Evolutionary conservation across 2,888 invertebrate genomes (phyloP).

Genomic region (Melikaiella ostensackeni): DNA sequence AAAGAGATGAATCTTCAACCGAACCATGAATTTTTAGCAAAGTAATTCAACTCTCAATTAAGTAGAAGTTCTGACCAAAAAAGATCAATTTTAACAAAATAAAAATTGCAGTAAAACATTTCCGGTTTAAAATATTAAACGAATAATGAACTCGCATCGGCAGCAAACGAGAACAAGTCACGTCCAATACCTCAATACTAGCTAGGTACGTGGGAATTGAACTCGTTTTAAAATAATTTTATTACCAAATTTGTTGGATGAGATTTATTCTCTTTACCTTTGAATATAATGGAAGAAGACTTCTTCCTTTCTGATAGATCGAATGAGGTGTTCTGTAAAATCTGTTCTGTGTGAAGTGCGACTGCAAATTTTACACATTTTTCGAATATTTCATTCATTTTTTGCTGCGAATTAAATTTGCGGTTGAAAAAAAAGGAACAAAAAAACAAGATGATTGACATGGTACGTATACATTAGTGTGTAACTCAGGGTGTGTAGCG

Average conservation of each 20-base stretch:
- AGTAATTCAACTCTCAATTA: no score
- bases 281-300: not conserved
- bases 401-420: not conserved
- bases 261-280: not conserved
- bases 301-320: not conserved
- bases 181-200: not conserved
- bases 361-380: not conserved
- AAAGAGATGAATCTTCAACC: no score
- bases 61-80: no score
- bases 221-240: not conserved
- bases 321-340: not conserved
- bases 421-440: not conserved
- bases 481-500: no score
- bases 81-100: no score
- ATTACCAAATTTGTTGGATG: not conserved
- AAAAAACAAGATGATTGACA: not conserved
- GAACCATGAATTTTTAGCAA: no score
- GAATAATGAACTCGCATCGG: not conserved
- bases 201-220: not conserved
- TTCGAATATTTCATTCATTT: not conserved
- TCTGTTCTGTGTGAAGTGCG: not conserved
- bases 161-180: not conserved
- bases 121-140: not conserved
- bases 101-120: no score
- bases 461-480: not conserved